Base-by-base conservation (phyloP, 2,797 vertebrate genomes). In the Labeo calbasu region DNA sequence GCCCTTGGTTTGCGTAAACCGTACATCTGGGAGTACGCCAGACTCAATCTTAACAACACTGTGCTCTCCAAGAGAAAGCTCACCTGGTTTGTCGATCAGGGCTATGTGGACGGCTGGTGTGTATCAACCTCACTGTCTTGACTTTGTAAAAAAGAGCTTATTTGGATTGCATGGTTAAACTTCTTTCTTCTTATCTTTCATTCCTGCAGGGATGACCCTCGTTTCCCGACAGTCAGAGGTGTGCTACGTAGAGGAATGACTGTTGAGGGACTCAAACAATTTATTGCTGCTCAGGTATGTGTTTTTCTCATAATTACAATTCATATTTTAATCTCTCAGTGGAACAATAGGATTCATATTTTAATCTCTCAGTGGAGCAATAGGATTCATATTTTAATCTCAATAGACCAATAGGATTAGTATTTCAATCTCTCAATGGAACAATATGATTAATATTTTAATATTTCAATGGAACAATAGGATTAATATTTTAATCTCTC, bases 31-130 rank as follows among this genome's bases (percentile, higher is more conserved):
- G 98, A 99, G 87, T 99, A 99, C 8, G 94, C 97, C 82, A 93
- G 98, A 28, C 96, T 99, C 84, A 99, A 99, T 92, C 97, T 99
- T 87, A 99, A 99, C 92, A 99, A 99, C 93, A 99, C 98, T 0
- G 94, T 99, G 80, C 94, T 99, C 0, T 99, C 98, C 55, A 99
- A 99, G 93, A 96, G 98, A 89, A 99, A 98, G 82, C 98, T 99
- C 79, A 99, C 98, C 0, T 99, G 98, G 98, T 99, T 99, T 87
- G 98, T 99, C 55, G 95, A 99, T 0, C 96, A 99, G 93, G 98
- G 98, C 82, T 96, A 97, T 13, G 98, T 99, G 0, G 98, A 99
- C 23, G 98, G 98, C 92, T 99, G 98, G 98, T 99, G 92, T 77
- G 96, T 94, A 17, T 36, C 68, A 28, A 23, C 12, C 32, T 14